A percentile compares a stretch with the other conserved stretches of the same genome.
phyloP scores from a whole-genome alignment of 1,140 invertebrate genomes.

The Akabosia matsudoensis region DNA sequence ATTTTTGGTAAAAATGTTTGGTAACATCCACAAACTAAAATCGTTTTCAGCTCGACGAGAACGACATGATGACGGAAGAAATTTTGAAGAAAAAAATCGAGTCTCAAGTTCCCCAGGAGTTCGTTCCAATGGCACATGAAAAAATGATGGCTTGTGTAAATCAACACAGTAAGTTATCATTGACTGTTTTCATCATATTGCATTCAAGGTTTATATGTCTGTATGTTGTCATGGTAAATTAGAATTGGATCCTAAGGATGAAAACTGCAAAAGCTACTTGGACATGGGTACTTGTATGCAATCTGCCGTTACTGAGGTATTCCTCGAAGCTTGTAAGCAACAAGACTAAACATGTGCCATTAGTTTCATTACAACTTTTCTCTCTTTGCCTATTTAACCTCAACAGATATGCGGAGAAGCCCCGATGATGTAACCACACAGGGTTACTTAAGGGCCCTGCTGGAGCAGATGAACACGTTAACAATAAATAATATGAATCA shows the following conservation, averaged over 20 bases:
- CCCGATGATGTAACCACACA: slow-evolving; percentile 2
- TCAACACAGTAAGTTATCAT: slow-evolving; percentile 11
- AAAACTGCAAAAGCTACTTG: slow-evolving; percentile 20
- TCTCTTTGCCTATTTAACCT: neutral
- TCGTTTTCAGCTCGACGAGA: slow-evolving; percentile 4
- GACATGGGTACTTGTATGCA: slow-evolving; percentile 22
- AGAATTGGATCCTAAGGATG: slow-evolving; percentile 22
- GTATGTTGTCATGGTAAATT: no score
- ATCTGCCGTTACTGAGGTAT: neutral
- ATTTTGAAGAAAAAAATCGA: neutral
- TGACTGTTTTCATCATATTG: neutral
- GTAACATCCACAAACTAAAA: neutral
- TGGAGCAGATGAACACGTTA: no score
- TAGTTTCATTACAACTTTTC: neutral
- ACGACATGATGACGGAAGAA: neutral
- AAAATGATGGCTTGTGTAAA: neutral
- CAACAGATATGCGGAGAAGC: neutral
- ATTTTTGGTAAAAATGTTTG: neutral
- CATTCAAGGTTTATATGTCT: neutral
- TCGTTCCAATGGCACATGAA: neutral
- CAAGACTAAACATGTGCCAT: neutral
- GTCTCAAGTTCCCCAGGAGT: neutral
- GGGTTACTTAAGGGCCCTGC: no score
- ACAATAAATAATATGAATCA: neutral
- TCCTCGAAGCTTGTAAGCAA: neutral